phyloP scores from a whole-genome alignment of 2,113 vertebrate species.

The Tachysurus fulvidraco region DNA sequence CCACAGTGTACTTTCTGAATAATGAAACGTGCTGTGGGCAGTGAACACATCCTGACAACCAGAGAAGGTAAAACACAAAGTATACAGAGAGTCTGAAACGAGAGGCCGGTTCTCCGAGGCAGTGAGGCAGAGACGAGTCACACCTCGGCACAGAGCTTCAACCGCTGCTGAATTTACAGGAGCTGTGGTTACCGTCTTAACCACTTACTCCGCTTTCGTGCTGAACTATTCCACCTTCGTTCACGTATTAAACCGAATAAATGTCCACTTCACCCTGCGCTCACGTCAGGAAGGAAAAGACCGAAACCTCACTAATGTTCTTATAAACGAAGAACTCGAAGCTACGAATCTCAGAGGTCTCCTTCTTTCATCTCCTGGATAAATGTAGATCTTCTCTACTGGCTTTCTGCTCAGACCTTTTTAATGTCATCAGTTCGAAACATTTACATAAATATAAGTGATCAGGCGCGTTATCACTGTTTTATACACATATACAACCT shows the following conservation, averaged over 20 bases:
- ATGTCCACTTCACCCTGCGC: neutral
- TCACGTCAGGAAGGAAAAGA: neutral
- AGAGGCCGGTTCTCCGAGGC: neutral
- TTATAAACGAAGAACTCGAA: too few relatives aligned
- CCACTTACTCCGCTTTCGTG: neutral
- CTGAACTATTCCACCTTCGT: neutral
- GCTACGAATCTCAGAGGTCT: neutral
- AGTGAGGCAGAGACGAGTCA: neutral
- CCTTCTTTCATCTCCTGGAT: too few relatives aligned
- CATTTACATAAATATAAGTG: neutral
- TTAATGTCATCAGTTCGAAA: neutral
- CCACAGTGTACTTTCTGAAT: slow-evolving; percentile 14
- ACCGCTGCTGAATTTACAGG: neutral
- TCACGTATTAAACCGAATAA: neutral
- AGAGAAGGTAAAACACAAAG: neutral
- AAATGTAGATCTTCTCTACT: neutral
- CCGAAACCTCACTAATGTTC: neutral
- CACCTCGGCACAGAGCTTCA: neutral
- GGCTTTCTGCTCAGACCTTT: neutral
- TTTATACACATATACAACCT: neutral
- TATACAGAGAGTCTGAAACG: neutral
- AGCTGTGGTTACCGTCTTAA: too few relatives aligned
- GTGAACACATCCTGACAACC: neutral
- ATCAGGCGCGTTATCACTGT: neutral
- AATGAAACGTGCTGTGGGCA: neutral